These are phyloP conservation scores for Caenorhabditis tropicalis DNA, from an alignment of 1,140 invertebrate species.

Conservation along the genomic window DNA sequence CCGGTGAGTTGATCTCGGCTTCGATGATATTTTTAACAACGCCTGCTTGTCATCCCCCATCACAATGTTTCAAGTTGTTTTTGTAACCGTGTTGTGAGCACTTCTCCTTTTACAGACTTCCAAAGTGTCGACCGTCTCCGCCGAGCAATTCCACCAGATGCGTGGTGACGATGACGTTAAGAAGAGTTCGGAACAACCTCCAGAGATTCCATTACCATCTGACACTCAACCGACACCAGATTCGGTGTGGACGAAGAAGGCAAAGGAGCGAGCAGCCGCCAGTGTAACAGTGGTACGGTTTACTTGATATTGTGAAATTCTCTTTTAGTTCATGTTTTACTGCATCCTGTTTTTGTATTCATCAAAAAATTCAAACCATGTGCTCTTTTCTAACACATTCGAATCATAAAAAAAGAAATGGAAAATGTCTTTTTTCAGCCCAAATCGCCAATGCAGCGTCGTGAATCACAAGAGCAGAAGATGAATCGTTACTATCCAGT, in stretches of 20 bases:
- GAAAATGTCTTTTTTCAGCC: conserved; percentile 57
- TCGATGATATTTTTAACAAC: neutral
- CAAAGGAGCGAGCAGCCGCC: conserved; percentile 70
- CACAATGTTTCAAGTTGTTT: conserved; percentile 1
- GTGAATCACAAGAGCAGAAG: conserved; percentile 74
- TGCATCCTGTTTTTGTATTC: conserved; percentile 16
- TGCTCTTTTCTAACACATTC: neutral
- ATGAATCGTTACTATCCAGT: conserved; percentile 88
- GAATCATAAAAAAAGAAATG: neutral
- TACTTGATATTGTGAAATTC: neutral
- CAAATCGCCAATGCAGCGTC: conserved; percentile 64
- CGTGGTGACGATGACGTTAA: conserved; percentile 60
- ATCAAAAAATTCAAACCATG: neutral
- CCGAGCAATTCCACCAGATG: conserved; percentile 52
- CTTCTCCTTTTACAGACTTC: conserved; percentile 36
- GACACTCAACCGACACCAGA: conserved; percentile 47
- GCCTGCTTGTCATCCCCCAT: neutral
- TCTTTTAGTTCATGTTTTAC: neutral
- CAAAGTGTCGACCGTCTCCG: conserved; percentile 55
- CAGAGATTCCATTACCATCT: conserved; percentile 19
- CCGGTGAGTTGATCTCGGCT: neutral
- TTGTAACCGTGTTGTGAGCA: conserved; percentile 36
- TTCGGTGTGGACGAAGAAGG: conserved; percentile 68
- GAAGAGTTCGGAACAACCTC: conserved; percentile 58
- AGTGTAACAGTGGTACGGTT: conserved; percentile 56